Percentiles rank a stretch among this genome's conserved stretches.
phyloP scores from a whole-genome alignment of 2,797 vertebrate species.

The Acipenser transmontanus region DNA sequence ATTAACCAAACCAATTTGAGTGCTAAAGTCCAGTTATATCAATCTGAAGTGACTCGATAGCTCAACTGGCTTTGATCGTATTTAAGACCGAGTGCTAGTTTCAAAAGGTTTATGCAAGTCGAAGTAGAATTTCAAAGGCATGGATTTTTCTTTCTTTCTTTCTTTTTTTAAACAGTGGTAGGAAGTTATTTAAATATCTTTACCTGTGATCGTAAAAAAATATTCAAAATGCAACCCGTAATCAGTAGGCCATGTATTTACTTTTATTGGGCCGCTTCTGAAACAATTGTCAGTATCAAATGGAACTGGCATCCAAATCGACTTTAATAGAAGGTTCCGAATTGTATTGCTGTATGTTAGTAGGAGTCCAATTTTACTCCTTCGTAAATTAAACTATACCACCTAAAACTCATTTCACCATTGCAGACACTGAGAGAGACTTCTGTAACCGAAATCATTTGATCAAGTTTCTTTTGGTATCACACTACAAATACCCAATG shows the following conservation, averaged over 20 bases:
- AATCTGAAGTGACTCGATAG: too few relatives aligned
- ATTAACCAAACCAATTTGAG: neutral
- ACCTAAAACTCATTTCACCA: neutral
- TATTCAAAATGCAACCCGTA: constrained; percentile 5
- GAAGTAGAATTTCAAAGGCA: constrained; percentile 11
- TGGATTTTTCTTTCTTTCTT: neutral
- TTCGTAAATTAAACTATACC: neutral
- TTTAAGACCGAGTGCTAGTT: neutral
- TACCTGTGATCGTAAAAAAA: constrained; percentile 16
- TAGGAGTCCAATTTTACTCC: neutral
- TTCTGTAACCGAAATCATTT: neutral
- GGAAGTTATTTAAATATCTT: constrained; percentile 18
- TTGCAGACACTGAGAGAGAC: too few relatives aligned
- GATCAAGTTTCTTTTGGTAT: neutral
- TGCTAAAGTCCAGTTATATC: too few relatives aligned
- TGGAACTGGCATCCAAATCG: constrained; percentile 2
- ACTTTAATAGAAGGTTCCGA: neutral
- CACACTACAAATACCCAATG: too few relatives aligned
- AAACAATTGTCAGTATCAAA: constrained; percentile 3
- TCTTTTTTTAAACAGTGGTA: neutral
- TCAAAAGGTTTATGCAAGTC: constrained; percentile 11
- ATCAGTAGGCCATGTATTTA: constrained; percentile 4
- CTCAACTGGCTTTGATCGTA: too few relatives aligned
- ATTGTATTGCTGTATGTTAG: neutral
- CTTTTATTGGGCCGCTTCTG: neutral